Evolutionary conservation across 2,888 invertebrate genomes (phyloP).

Genomic region (Psylliodes chrysocephalus): DNA sequence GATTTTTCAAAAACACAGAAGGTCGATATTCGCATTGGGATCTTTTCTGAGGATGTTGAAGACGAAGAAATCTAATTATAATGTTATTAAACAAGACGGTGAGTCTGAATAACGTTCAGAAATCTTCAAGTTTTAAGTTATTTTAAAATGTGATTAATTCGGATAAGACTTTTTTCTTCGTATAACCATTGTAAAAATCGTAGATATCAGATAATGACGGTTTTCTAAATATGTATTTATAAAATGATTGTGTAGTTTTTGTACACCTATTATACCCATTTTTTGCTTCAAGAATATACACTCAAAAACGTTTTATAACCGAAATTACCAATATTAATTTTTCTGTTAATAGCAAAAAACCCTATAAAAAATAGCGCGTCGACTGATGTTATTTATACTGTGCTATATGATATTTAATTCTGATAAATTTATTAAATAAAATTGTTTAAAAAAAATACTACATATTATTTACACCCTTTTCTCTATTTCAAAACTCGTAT

Average conservation of each 20-base stretch:
- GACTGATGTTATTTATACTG: conserved; percentile 27
- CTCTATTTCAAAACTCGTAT: too few species aligned
- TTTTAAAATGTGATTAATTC: conserved; percentile 21
- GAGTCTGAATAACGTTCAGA: conserved; percentile 55
- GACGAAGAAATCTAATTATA: conserved; percentile 80
- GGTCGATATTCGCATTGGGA: conserved; percentile 80
- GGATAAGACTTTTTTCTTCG: conserved; percentile 7
- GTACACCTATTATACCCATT: conserved; percentile 23
- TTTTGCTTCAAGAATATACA: conserved; percentile 23
- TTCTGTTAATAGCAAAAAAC: background rate
- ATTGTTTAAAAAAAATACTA: conserved; percentile 6
- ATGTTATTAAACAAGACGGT: conserved; percentile 73
- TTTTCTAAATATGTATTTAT: conserved; percentile 22
- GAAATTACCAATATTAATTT: background rate
- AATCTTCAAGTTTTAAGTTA: conserved; percentile 13
- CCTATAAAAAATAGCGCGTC: conserved; percentile 13
- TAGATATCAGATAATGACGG: conserved; percentile 3
- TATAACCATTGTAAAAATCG: conserved; percentile 14
- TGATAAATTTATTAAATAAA: conserved; percentile 2
- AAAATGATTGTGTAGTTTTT: conserved; percentile 29
- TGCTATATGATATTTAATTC: conserved; percentile 9
- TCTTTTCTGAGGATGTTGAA: conserved; percentile 80
- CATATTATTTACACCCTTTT: background rate
- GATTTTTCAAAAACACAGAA: conserved; percentile 80
- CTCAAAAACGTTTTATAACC: conserved; percentile 8